These are phyloP conservation scores for Acrocephalus scirpaceus DNA, from an alignment of 2,797 vertebrate species.

Conservation along the genomic window DNA sequence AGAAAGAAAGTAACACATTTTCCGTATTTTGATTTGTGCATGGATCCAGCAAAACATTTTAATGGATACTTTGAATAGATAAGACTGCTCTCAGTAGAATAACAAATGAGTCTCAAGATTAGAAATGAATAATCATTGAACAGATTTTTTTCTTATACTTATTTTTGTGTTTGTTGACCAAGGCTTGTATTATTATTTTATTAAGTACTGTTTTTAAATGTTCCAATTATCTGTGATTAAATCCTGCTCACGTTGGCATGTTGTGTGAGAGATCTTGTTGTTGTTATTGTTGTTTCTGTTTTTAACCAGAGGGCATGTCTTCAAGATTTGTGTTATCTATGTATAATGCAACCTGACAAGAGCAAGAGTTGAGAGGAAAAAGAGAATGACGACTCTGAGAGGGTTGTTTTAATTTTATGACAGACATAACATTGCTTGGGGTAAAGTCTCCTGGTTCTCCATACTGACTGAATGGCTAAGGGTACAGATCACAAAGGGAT, in stretches of 20 bases:
- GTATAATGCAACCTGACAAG: constrained; percentile 66
- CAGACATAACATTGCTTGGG: constrained; percentile 19
- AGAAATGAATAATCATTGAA: background rate
- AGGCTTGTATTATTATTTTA: background rate
- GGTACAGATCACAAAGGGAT: constrained; percentile 4
- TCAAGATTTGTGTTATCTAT: constrained; percentile 55
- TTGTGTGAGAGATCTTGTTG: constrained; percentile 21
- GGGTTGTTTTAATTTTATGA: constrained; percentile 23
- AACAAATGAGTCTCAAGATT: background rate
- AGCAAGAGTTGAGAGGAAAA: constrained; percentile 38
- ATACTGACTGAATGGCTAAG: background rate
- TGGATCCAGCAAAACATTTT: background rate
- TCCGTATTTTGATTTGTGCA: background rate
- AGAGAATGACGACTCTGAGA: constrained; percentile 30
- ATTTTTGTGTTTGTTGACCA: background rate
- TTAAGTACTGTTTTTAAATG: constrained; percentile 30
- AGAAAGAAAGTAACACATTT: background rate
- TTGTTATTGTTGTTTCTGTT: constrained; percentile 33
- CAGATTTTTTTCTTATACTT: background rate
- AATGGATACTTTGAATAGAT: background rate
- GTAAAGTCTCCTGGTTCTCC: constrained; percentile 36
- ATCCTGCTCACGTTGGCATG: background rate
- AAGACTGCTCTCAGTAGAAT: background rate
- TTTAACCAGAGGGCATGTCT: constrained; percentile 52
- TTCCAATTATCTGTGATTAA: constrained; percentile 46